Evolutionary conservation across 2,888 invertebrate species (phyloP).

Genomic region (Pherbina coryleti): DNA sequence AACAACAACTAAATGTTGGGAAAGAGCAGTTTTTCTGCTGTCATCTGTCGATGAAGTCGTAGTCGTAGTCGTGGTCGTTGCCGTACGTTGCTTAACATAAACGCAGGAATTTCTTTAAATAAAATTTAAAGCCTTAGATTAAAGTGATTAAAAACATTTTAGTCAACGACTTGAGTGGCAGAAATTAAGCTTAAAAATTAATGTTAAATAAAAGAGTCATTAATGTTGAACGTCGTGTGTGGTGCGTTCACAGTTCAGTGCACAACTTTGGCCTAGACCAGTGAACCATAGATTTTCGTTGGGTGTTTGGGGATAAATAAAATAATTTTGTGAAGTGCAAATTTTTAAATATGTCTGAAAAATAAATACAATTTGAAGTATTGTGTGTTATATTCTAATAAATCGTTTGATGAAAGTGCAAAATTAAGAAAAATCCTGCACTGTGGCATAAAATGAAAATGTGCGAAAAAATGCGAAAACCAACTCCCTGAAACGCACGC

Average conservation of each 20-base stretch:
- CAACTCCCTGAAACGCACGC: constrained; percentile 47
- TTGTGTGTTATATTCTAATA: background rate
- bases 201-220: background rate
- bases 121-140: background rate
- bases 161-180: background rate
- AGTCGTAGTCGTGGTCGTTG: constrained; percentile 28
- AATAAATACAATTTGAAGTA: background rate
- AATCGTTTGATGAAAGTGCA: background rate
- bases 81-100: background rate
- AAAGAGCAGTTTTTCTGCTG: constrained; percentile 53
- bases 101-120: background rate
- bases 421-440: background rate
- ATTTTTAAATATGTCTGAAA: background rate
- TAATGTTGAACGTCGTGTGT: constrained; percentile 5
- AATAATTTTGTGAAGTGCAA: background rate
- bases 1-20: constrained; percentile 43
- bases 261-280: too few species aligned
- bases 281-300: too few species aligned
- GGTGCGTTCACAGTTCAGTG: background rate
- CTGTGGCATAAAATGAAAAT: constrained; percentile 9
- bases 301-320: background rate
- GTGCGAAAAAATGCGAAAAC: constrained; percentile 42
- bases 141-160: background rate
- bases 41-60: constrained; percentile 45
- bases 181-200: constrained; percentile 1